Evolutionary conservation across 2,113 vertebrate genomes (phyloP), one percentile per base, ranked within the genome.

Genomic region (Vulpes lagopus): DNA sequence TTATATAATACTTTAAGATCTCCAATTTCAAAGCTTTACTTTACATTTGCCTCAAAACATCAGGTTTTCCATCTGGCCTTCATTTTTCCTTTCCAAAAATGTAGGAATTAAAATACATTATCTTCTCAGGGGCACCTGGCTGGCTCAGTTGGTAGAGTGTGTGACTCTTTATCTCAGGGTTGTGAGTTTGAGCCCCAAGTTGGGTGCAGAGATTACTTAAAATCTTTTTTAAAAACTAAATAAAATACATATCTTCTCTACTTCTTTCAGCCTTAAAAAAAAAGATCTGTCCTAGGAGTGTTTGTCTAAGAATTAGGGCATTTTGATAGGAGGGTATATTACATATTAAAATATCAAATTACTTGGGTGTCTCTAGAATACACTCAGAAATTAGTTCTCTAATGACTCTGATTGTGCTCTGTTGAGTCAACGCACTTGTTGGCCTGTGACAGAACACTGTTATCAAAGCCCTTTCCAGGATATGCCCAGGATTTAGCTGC

Each of bases 1-100:
- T 82, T 84, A 17, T 94, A 32, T 59, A 96, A 73, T 97, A 57
- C 38, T 88, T 96, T 49, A 93, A 91, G 35, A 89, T n/a, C 32
- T 94, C 30, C 55, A 92, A 19, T 10, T 95, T 87, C 51, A 97
- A 79, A 95, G 73, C 49, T 93, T 95, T 69, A 35, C 27, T 71
- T 65, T 93, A 85, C 27, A 43, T 95, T 93, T 88, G 25, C 89
- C 43, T 96, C n/a, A 84, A 83, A 94, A 74, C 11, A 55, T 86
- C 38, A 4, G 2, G 8, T 55, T 71, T 94, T 83, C 62, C 19
- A 62, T 62, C 60, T 93, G 74, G 20, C 25, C 81, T 95, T 95
- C 17, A 79, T 79, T 82, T 94, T 95, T 95, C 27, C 64, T 73
- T 87, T 57, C 65, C 49, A 43, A 92, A 89, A 93, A 64, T 62